These are phyloP conservation scores for Eurois occulta DNA, from an alignment of 2,888 invertebrate genomes.

Conservation along the genomic window DNA sequence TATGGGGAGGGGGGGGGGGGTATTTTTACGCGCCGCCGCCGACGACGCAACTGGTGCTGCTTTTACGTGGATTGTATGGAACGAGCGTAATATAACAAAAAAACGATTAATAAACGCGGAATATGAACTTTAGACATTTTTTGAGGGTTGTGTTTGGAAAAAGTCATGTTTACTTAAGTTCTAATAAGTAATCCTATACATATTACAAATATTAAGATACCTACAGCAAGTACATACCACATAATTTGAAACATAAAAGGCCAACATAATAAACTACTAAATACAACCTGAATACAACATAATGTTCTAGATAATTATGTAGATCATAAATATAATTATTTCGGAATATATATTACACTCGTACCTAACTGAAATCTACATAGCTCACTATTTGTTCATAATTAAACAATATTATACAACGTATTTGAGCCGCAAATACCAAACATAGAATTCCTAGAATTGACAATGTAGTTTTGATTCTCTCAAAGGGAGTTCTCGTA, in stretches of 20 bases:
- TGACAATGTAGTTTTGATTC: constrained; percentile 22
- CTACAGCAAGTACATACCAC: too few relatives aligned
- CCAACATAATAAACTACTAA: neutral
- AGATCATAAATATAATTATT: constrained; percentile 2
- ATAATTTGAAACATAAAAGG: neutral
- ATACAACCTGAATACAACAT: neutral
- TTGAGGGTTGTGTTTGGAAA: too few relatives aligned
- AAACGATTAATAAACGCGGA: too few relatives aligned
- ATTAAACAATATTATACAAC: neutral
- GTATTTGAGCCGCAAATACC: constrained; percentile 13
- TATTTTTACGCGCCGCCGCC: too few relatives aligned
- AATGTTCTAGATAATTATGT: neutral
- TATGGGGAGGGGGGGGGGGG: too few relatives aligned
- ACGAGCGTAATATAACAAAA: too few relatives aligned
- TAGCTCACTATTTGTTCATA: constrained; percentile 20
- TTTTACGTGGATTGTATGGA: too few relatives aligned
- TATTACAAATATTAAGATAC: too few relatives aligned
- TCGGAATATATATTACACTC: neutral
- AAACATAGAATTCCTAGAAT: constrained; percentile 7
- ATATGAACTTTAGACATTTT: too few relatives aligned
- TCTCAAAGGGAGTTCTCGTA: constrained; percentile 14
- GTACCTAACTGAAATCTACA: neutral
- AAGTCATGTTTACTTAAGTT: neutral
- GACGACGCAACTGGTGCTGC: too few relatives aligned
- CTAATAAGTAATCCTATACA: neutral